Evolutionary conservation across 37 sponge, comb jelly and placozoan species (phyloP).

Genomic region (Ianthella basta): DNA sequence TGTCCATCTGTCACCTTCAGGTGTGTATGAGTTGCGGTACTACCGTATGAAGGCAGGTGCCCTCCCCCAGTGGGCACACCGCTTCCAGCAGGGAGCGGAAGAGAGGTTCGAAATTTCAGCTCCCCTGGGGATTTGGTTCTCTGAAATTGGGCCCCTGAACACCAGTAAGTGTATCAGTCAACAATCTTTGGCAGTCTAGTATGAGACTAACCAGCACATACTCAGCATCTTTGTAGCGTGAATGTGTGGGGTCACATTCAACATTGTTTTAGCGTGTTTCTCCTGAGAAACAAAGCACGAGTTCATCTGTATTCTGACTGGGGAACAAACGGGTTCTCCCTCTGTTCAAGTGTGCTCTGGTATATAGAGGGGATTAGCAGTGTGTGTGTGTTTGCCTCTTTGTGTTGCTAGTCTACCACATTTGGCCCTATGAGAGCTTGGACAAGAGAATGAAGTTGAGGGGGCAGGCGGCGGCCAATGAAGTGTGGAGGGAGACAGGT

Average conservation of each 20-base stretch:
- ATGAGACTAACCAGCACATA: too few relatives aligned
- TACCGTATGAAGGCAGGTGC: constrained; percentile 1
- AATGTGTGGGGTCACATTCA: too few relatives aligned
- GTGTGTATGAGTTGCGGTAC: constrained; percentile 35
- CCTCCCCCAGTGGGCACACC: constrained; percentile 38
- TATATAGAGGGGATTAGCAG: too few relatives aligned
- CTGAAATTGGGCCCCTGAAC: constrained; percentile 33
- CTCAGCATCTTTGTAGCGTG: too few relatives aligned
- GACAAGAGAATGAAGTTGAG: constrained; percentile 25
- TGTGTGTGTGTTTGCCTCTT: neutral
- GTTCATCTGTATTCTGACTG: too few relatives aligned
- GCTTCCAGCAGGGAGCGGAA: constrained; percentile 31
- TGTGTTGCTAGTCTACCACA: constrained; percentile 8
- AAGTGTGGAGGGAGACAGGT: constrained; percentile 36
- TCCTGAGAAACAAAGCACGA: too few relatives aligned
- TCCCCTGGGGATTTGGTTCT: constrained; percentile 41
- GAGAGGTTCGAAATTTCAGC: constrained; percentile 19
- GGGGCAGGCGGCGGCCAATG: neutral
- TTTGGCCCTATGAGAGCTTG: constrained; percentile 41
- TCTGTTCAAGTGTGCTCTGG: too few relatives aligned
- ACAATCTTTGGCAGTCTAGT: neutral
- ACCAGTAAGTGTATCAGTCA: constrained; percentile 12
- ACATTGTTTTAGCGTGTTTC: too few relatives aligned
- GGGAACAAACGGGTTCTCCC: too few relatives aligned
- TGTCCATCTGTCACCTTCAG: neutral